A percentile compares a stretch with the other conserved stretches of the same genome.
phyloP scores from a whole-genome alignment of 1,140 invertebrate species.

The Stegodyphus dumicola region DNA sequence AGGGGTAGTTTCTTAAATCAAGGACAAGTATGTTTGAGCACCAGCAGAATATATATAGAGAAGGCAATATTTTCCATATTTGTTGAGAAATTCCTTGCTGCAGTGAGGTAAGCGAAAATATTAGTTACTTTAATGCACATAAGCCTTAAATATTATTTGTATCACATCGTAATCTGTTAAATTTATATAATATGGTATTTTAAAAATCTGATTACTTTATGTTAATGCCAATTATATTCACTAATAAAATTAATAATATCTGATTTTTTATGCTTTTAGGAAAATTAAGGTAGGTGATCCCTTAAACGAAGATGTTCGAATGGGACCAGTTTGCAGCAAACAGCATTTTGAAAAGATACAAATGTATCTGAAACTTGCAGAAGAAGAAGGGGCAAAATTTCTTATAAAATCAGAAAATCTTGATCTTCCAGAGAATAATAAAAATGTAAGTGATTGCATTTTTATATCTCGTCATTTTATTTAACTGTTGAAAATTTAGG shows the following conservation, averaged over 20 bases:
- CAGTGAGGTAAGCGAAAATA: slow-evolving; percentile 67
- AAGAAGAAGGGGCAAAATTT: slow-evolving; percentile 66
- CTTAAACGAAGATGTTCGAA: slow-evolving; percentile 66
- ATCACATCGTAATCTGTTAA: too few relatives aligned
- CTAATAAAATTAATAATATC: slow-evolving; percentile 8
- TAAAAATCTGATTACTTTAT: too few relatives aligned
- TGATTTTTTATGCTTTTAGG: slow-evolving; percentile 64
- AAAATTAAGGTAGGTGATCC: slow-evolving; percentile 72
- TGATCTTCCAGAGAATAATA: slow-evolving; percentile 38
- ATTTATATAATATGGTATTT: too few relatives aligned
- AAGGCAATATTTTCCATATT: slow-evolving; percentile 70
- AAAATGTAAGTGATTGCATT: slow-evolving; percentile 13
- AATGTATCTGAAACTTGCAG: slow-evolving; percentile 68
- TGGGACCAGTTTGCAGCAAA: slow-evolving; percentile 72
- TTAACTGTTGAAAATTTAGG: too few relatives aligned
- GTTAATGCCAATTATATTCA: too few relatives aligned
- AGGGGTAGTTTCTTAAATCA: slow-evolving; percentile 74
- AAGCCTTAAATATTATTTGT: too few relatives aligned
- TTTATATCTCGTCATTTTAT: too few relatives aligned
- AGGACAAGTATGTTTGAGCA: slow-evolving; percentile 75
- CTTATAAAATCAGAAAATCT: slow-evolving; percentile 63
- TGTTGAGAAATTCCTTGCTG: slow-evolving; percentile 70
- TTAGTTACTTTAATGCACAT: too few relatives aligned
- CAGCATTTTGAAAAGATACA: slow-evolving; percentile 72
- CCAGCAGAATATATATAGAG: slow-evolving; percentile 74